A percentile compares a stretch with the other conserved stretches of the same genome.
phyloP scores from a whole-genome alignment of 1,140 invertebrate genomes.

The Drosophila sturtevanti region DNA sequence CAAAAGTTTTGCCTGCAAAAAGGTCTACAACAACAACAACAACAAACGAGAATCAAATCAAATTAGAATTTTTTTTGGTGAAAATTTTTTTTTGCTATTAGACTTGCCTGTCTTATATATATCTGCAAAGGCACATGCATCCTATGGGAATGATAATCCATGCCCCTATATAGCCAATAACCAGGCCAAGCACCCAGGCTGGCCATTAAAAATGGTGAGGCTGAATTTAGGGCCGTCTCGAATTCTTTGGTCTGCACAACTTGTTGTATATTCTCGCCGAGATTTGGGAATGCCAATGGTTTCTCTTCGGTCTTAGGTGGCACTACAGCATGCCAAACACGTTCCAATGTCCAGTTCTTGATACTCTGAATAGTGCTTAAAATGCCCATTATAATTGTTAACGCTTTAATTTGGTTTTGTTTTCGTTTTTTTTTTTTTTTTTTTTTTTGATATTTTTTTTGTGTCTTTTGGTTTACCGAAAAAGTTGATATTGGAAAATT shows the following conservation, averaged over 20 bases:
- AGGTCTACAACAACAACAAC: conserved; percentile 44
- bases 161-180: conserved; percentile 63
- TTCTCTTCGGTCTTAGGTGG: neutral
- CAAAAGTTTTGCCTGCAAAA: conserved; percentile 68
- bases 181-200: conserved; percentile 68
- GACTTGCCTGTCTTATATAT: conserved; percentile 65
- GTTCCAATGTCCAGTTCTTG: conserved; percentile 27
- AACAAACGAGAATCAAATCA: neutral
- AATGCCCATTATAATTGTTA: conserved; percentile 32
- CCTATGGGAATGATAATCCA: conserved; percentile 63
- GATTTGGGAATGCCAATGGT: conserved; percentile 31
- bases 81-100: too few species aligned
- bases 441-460: neutral
- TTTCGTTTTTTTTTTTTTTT: neutral
- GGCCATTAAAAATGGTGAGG: conserved; percentile 55
- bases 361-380: conserved; percentile 7
- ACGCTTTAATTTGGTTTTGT: neutral
- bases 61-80: too few species aligned
- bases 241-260: conserved; percentile 54
- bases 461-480: too few species aligned
- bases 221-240: conserved; percentile 33
- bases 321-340: neutral
- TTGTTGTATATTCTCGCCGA: conserved; percentile 56
- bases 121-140: conserved; percentile 54
- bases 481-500: too few species aligned